Evolutionary conservation across 23 tunicate genomes (phyloP), one percentile per base, ranked within the genome.

Genomic region (Trididemnum nubilum): DNA sequence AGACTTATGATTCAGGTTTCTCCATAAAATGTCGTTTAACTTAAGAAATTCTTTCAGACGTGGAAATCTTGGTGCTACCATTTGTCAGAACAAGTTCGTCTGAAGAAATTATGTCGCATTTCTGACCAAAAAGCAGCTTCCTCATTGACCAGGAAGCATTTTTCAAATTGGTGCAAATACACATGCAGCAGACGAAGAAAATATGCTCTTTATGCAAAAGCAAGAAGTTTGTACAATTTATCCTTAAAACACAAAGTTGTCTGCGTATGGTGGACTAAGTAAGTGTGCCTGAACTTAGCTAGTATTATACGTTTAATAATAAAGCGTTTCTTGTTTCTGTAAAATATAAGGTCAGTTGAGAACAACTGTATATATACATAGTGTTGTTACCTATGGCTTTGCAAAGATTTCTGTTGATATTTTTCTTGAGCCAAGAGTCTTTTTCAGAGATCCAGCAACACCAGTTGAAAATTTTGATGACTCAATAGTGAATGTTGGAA

Each of bases 1-100:
- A n/a, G n/a, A n/a, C n/a, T n/a, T n/a, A n/a, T n/a, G n/a, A n/a
- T n/a, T n/a, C n/a, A n/a, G n/a, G n/a, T n/a, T n/a, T n/a, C n/a
- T n/a, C n/a, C n/a, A n/a, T n/a, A n/a, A n/a, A n/a, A n/a, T n/a
- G n/a, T n/a, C n/a, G n/a, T n/a, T n/a, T n/a, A n/a, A n/a, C n/a
- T n/a, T n/a, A n/a, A n/a, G 54, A 44, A 44, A 7, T 9, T 44
- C n/a, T 65, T 44, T 32, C 52, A 85, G 89, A 70, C 52, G 24
- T 89, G 88, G 94, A 83, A 71, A 28, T 31, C 37, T 29, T 89
- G 94, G 94, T 28, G 15, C 19, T 2, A 28, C 4, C 72, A 40
- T 44, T 83, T 4, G 12, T 4, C 4, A 2, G 74, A 67, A 30
- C 15, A 4, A 31, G 5, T 31, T 37, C 74, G 33, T 30, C 3